Evolutionary conservation across 1,140 invertebrate genomes (phyloP), one percentile per base, ranked within the genome.

Genomic region (Leptopilina clavipes): DNA sequence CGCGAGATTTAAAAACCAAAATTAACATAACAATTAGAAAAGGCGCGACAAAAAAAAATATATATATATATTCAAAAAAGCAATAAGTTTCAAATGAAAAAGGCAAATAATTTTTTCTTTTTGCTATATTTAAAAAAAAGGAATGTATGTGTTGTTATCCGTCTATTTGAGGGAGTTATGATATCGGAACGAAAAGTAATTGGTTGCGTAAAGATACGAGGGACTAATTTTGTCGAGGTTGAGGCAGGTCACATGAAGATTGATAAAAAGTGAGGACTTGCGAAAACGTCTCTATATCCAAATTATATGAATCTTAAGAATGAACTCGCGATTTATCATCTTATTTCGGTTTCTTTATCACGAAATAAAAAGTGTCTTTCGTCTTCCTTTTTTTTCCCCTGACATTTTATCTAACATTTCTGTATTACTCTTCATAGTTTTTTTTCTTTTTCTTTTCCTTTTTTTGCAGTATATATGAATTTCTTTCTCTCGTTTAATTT

Each of bases 151-250:
- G n/a, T n/a, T n/a, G n/a, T 65, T 31, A 65, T 19, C 25, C 59
- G 22, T 31, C 59, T 65, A 65, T 65, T 65, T 31, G 19, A 22
- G 8, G 22, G 19, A 65, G 59, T 65, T 65, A 25, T 31, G 59
- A 65, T 65, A 65, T 65, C 59, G 59, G 25, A 12, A 14, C 22
- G 59, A 65, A 65, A 65, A 65, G 12, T 65, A 65, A 65, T 65
- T 65, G 59, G 22, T 65, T 31, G 59, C 59, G 59, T 31, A 80
- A 76, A 84, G 79, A 83, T 72, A 79, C 40, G 43, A 45, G 79
- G 78, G 77, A 76, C 82, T 85, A 86, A 88, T 88, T 87, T 86
- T 70, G 83, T 80, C 79, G 82, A 84, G 86, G 79, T 87, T 89
- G 86, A 81, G 86, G 86, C 86, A 87, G 86, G 87, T 88, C 86